These are phyloP conservation scores for Pheucticus melanocephalus DNA, from an alignment of 2,113 vertebrate species.

Conservation along the genomic window DNA sequence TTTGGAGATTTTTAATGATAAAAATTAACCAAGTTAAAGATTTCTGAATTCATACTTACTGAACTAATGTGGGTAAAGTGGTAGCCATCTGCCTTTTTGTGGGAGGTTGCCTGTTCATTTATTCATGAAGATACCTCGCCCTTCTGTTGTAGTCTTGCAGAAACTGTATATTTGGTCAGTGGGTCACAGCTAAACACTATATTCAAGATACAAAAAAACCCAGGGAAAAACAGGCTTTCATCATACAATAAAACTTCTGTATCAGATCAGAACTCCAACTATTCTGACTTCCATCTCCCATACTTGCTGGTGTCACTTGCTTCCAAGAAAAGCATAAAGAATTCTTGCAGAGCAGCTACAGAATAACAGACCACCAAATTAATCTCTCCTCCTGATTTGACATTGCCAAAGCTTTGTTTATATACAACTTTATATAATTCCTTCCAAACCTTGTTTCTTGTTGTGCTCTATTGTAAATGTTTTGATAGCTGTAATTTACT, in stretches of 20 bases:
- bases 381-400: not conserved
- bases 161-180: not conserved
- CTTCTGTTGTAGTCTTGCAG: not conserved
- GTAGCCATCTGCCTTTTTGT: not conserved
- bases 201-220: not conserved
- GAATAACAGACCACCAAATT: not conserved
- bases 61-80: not conserved
- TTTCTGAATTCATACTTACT: not conserved
- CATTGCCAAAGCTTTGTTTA: not conserved
- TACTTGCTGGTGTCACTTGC: not conserved
- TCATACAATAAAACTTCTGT: not conserved
- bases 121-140: not conserved
- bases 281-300: not conserved
- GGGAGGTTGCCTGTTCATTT: not conserved
- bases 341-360: not conserved
- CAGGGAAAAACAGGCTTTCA: accelerated
- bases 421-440: not conserved
- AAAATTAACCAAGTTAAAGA: not conserved
- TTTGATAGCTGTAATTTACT: not conserved
- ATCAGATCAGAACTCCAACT: not conserved
- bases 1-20: not conserved
- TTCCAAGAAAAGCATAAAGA: not conserved
- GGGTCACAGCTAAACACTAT: not conserved
- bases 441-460: not conserved
- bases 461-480: not conserved